Base-by-base conservation (phyloP, 2,797 vertebrate species). In the Phrynocephalus forsythii region DNA sequence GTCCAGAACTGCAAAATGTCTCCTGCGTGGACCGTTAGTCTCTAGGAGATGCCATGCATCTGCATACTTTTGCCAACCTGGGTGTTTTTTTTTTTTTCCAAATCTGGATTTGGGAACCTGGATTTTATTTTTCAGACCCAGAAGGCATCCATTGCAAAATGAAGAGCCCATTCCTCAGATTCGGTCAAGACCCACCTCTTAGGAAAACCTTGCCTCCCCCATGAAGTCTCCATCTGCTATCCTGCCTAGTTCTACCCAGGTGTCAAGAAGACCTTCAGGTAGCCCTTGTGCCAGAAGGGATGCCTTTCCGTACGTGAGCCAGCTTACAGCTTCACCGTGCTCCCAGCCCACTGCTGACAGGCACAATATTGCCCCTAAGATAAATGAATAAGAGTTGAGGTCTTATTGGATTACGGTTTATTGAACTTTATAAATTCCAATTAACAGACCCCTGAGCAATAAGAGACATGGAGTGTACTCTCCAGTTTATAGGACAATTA, bases 391-490 rank as follows among this genome's bases (percentile, higher is more conserved):
- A 96, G 96, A 96, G 94, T 96, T 96, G 95, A 96, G 94, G 95
- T 95, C 96, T 97, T 97, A 97, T 97, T 97, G 96, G 96, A 97
- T 97, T 97, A 96, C 96, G 95, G 95, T 95, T 97, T 97, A 97
- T 97, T 97, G 96, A 97, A 97, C 96, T 97, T 97, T 97, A 97
- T 97, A 97, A 97, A 97, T 96, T 97, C 96, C 96, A 97, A 97
- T 97, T 97, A 97, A 96, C 95, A 97, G 94, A 96, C 95, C 96
- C 96, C 95, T 95, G 96, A 96, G 97, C 96, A 96, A 96, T 95
- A 96, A 94, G 95, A 93, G 94, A 96, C 96, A 96, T 86, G 79
- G 93, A 95, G 95, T 95, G 93, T 87, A 91, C 93, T 95, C 96
- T 96, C 96, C 93, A 94, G 94, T 97, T 96, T 97, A 96, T 95